Conservation (phyloP, 2,888 invertebrate genomes). For the Microctonus aethiopoides region DNA sequence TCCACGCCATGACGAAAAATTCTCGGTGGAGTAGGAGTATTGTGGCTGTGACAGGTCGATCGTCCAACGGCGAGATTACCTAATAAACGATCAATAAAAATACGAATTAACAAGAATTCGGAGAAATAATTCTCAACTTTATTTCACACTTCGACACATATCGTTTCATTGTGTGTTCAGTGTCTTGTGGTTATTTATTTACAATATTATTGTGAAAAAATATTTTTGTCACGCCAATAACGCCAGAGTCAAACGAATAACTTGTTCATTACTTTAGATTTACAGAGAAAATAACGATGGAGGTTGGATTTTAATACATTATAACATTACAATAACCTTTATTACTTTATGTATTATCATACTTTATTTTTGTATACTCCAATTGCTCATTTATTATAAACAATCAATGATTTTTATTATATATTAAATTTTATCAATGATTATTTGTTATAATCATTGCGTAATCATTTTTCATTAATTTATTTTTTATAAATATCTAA, state of each 20-base stretch:
- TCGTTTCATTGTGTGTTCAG: background rate
- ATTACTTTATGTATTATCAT: background rate
- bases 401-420: too few relatives aligned
- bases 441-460: conserved; percentile 9
- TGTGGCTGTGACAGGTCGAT: conserved; percentile 54
- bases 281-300: background rate
- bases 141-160: background rate
- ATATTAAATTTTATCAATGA: too few relatives aligned
- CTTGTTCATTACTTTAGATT: background rate
- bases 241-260: conserved; percentile 4
- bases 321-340: background rate
- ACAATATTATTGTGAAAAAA: background rate
- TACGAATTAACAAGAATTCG: background rate
- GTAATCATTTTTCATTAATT: background rate
- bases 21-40: conserved; percentile 55
- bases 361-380: background rate
- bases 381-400: background rate
- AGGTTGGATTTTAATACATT: conserved; percentile 8
- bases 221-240: background rate
- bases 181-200: conserved; percentile 16
- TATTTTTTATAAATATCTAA: background rate
- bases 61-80: conserved; percentile 55
- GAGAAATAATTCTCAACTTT: background rate
- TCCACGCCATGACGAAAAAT: conserved; percentile 56
- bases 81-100: conserved; percentile 50